A percentile compares a stretch with the other conserved stretches of the same genome.
These are phyloP conservation scores for Mus spretus DNA, from an alignment of 2,797 vertebrate species.

Conservation along the genomic window DNA sequence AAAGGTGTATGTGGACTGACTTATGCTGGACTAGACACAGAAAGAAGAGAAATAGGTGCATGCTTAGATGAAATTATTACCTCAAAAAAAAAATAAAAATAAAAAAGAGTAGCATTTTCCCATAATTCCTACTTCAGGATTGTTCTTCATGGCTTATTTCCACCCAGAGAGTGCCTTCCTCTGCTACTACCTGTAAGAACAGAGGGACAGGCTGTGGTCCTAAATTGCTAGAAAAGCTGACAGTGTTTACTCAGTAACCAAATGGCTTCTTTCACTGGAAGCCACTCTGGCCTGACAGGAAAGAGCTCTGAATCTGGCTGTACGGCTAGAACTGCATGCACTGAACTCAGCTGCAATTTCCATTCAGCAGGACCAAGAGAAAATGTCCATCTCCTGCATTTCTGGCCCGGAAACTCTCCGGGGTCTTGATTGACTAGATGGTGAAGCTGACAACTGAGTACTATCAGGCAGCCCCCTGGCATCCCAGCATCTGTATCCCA, in stretches of 20 bases:
- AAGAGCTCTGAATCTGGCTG: not conserved
- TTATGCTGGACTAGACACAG: not conserved
- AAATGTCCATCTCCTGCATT: not conserved
- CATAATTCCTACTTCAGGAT: not conserved
- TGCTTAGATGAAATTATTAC: not conserved
- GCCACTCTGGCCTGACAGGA: not conserved
- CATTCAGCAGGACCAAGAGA: not conserved
- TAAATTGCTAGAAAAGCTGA: not conserved
- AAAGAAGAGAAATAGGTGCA: not conserved
- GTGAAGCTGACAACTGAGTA: not conserved
- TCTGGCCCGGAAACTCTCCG: slow-evolving; percentile 35
- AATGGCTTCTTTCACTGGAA: not conserved
- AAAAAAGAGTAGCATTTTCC: not conserved
- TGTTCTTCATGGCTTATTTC: not conserved
- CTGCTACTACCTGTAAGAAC: not conserved
- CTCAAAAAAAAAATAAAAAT: not conserved
- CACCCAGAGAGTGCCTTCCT: not conserved
- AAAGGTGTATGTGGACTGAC: not conserved
- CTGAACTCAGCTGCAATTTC: not conserved
- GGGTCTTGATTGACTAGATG: slow-evolving; percentile 25
- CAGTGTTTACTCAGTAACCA: not conserved
- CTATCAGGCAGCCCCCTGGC: not conserved
- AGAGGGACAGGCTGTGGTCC: not conserved
- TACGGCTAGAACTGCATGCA: not conserved
- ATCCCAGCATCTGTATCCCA: not conserved